phyloP scores from a whole-genome alignment of 2,888 invertebrate genomes.

The Arrhopalites spinosus region DNA sequence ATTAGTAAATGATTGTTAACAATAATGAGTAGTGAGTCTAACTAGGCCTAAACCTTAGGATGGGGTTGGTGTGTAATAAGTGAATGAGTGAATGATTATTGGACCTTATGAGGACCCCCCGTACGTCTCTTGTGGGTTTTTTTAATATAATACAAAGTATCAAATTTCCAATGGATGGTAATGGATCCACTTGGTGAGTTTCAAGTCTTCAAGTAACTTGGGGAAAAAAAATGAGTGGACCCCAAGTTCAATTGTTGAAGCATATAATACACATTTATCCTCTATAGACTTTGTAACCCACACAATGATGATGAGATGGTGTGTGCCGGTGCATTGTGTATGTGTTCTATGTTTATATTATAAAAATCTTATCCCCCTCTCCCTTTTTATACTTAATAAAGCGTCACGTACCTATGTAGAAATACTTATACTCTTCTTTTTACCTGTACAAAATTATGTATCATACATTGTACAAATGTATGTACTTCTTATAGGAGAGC shows the following conservation, averaged over 20 bases:
- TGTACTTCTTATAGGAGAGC: constrained; percentile 17
- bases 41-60: not conserved
- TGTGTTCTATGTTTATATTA: too few species aligned
- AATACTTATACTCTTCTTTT: too few species aligned
- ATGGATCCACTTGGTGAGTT: constrained; percentile 31
- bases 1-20: constrained; percentile 13
- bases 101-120: constrained; percentile 35
- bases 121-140: constrained; percentile 32
- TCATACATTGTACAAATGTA: not conserved
- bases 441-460: not conserved
- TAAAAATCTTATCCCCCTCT: too few species aligned
- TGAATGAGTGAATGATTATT: constrained; percentile 37
- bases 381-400: too few species aligned
- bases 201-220: constrained; percentile 5
- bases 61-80: not conserved
- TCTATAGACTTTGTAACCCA: not conserved
- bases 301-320: not conserved
- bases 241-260: not conserved
- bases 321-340: too few species aligned
- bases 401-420: too few species aligned
- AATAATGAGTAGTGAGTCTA: constrained; percentile 4
- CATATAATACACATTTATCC: too few species aligned
- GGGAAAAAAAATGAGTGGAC: constrained; percentile 2
- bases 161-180: constrained; percentile 35
- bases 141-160: constrained; percentile 10